Base-by-base conservation (phyloP, 1,140 invertebrate species). In the Subanguina moxae region DNA sequence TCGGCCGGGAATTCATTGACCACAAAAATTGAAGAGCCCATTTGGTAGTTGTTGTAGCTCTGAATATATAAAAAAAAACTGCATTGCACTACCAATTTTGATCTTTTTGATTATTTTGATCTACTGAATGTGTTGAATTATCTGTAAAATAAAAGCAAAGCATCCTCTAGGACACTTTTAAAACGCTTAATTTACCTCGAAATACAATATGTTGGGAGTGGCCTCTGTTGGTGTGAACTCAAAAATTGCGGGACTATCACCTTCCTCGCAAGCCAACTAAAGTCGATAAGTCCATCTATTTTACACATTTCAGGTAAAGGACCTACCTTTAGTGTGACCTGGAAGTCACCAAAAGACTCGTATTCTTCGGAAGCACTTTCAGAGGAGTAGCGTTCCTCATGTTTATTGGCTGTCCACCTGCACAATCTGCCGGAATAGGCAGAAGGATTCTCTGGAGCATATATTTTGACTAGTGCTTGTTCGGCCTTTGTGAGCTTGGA, bases 131-230 rank as follows among this genome's bases (percentile, higher is more conserved):
- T n/a, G n/a, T n/a, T n/a, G n/a, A n/a, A n/a, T n/a, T n/a, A n/a
- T n/a, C n/a, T n/a, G n/a, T n/a, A n/a, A n/a, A n/a, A n/a, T n/a
- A n/a, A n/a, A n/a, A n/a, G n/a, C n/a, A n/a, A n/a, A n/a, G n/a
- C n/a, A n/a, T n/a, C n/a, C n/a, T n/a, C n/a, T n/a, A n/a, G n/a
- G n/a, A n/a, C n/a, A n/a, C n/a, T n/a, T n/a, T n/a, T n/a, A n/a
- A n/a, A n/a, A n/a, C n/a, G n/a, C n/a, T n/a, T n/a, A 38, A 38
- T 38, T 38, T 84, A 93, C 91, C 87, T 93, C 90, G 81, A 94
- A 95, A 84, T 94, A 95, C 19, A 95, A 91, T 11, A 88, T 86
- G 82, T 94, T 91, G 0, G 93, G 92, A 90, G 91, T 94, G 0
- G 90, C 88, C 15, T 89, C 88, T 82, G 94, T 93, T 0, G 93